phyloP scores from a whole-genome alignment of 2,888 invertebrate genomes.

The Ophraella communa region DNA sequence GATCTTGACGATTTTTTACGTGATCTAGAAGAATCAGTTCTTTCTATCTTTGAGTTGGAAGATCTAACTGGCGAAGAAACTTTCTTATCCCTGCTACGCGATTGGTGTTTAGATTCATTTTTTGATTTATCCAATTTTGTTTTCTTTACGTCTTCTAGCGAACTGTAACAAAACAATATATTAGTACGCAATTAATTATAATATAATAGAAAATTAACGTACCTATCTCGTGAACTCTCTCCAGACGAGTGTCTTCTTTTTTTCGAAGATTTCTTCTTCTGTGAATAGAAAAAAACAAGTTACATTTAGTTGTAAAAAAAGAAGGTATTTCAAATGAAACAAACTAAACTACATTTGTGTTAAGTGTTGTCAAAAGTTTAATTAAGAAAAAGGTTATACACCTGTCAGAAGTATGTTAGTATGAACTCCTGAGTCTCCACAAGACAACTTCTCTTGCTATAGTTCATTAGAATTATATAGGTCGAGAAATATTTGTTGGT shows the following conservation, averaged over 20 bases:
- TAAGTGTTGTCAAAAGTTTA: too few relatives aligned
- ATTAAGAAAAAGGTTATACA: too few relatives aligned
- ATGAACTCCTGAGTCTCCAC: too few relatives aligned
- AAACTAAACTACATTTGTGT: too few relatives aligned
- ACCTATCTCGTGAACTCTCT: conserved; percentile 67
- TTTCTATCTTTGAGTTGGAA: conserved; percentile 19
- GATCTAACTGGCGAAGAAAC: conserved; percentile 24
- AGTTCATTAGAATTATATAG: too few relatives aligned
- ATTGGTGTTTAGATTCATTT: conserved; percentile 25
- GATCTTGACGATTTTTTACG: conserved; percentile 25
- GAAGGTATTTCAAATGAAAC: too few relatives aligned
- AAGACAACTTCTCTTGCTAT: too few relatives aligned
- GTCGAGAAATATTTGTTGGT: too few relatives aligned
- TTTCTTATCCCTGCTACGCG: conserved; percentile 31
- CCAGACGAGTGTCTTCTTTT: conserved; percentile 65
- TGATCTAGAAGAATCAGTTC: conserved; percentile 28
- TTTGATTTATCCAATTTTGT: conserved; percentile 37
- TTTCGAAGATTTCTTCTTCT: conserved; percentile 64
- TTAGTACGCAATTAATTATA: neutral
- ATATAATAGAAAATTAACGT: conserved; percentile 38
- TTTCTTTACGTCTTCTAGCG: conserved; percentile 48
- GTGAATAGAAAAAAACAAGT: conserved; percentile 52
- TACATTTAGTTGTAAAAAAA: neutral
- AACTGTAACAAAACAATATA: conserved; percentile 43
- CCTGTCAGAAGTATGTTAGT: too few relatives aligned